Evolutionary conservation across 2,797 vertebrate genomes (phyloP).

Genomic region (Odontamblyopus lacepedii): DNA sequence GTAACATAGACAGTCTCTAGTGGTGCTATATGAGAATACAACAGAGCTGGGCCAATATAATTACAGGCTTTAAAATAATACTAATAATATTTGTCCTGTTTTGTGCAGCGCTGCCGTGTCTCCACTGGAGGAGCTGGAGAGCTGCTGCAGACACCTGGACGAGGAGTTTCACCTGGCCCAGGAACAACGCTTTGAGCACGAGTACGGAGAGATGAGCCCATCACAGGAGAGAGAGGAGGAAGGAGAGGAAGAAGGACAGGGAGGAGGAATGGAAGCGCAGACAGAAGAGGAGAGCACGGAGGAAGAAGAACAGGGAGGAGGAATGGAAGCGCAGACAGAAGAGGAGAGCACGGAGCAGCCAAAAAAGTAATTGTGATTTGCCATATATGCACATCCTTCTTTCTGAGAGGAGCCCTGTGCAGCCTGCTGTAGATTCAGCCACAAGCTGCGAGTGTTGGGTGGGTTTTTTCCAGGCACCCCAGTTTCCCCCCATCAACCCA

Average conservation of each 20-base stretch:
- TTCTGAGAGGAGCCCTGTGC: no score
- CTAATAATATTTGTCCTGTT: constrained; percentile 4
- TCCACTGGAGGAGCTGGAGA: constrained; percentile 59
- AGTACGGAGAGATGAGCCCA: constrained; percentile 67
- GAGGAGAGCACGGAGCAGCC: constrained; percentile 27
- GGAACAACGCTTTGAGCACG: constrained; percentile 83
- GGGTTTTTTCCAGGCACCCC: no score
- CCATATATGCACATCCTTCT: not conserved
- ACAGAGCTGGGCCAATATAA: no score
- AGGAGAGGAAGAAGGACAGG: constrained; percentile 10
- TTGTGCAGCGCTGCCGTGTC: constrained; percentile 58
- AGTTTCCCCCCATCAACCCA: no score
- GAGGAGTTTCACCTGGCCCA: constrained; percentile 80
- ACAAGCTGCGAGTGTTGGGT: no score
- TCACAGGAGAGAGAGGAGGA: constrained; percentile 26
- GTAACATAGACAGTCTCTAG: no score
- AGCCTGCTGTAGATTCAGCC: no score
- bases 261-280: not conserved
- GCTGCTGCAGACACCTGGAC: constrained; percentile 70
- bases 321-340: not conserved
- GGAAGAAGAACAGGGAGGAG: not conserved
- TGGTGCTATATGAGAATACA: no score
- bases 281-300: constrained; percentile 16
- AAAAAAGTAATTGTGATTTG: constrained; percentile 74
- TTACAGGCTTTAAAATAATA: not conserved